Percentiles rank a stretch among this genome's conserved stretches.
phyloP scores from a whole-genome alignment of 2,797 vertebrate species.

The Bucorvus abyssinicus region DNA sequence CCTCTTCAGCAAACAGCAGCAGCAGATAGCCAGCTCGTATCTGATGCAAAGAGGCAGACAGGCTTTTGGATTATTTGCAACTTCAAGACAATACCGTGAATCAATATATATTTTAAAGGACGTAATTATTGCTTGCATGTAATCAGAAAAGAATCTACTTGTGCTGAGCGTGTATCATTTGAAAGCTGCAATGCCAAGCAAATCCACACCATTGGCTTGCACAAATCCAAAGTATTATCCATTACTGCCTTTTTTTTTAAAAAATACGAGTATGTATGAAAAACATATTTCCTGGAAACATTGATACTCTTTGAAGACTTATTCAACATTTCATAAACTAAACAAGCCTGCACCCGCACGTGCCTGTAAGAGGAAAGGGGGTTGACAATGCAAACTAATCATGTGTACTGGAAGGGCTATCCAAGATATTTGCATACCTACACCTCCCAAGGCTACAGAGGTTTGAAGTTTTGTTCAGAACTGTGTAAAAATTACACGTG shows the following conservation, averaged over 20 bases:
- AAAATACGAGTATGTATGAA: slow-evolving; percentile 34
- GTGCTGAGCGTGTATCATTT: slow-evolving; percentile 21
- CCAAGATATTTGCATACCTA: slow-evolving; percentile 37
- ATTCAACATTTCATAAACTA: slow-evolving; percentile 57
- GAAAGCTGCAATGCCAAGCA: slow-evolving; percentile 47
- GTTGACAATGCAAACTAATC: slow-evolving; percentile 4
- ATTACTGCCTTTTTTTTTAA: background rate
- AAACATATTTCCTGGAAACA: slow-evolving; percentile 57
- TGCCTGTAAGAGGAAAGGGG: background rate
- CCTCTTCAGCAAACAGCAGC: slow-evolving; percentile 15
- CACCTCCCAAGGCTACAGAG: background rate
- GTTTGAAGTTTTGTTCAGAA: background rate
- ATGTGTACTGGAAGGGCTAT: background rate
- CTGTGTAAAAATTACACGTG: background rate
- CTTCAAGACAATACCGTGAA: slow-evolving; percentile 29
- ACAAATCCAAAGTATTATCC: slow-evolving; percentile 33
- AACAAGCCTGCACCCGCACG: slow-evolving; percentile 46
- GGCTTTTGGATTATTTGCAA: slow-evolving; percentile 3
- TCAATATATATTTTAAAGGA: slow-evolving; percentile 44
- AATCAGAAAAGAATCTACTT: slow-evolving; percentile 62
- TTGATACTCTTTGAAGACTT: slow-evolving; percentile 47
- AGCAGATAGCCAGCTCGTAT: background rate
- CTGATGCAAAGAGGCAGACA: background rate
- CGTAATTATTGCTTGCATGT: slow-evolving; percentile 29
- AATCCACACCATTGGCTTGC: slow-evolving; percentile 33